These are phyloP conservation scores for Apamea crenata DNA, from an alignment of 2,888 invertebrate genomes.

Conservation along the genomic window DNA sequence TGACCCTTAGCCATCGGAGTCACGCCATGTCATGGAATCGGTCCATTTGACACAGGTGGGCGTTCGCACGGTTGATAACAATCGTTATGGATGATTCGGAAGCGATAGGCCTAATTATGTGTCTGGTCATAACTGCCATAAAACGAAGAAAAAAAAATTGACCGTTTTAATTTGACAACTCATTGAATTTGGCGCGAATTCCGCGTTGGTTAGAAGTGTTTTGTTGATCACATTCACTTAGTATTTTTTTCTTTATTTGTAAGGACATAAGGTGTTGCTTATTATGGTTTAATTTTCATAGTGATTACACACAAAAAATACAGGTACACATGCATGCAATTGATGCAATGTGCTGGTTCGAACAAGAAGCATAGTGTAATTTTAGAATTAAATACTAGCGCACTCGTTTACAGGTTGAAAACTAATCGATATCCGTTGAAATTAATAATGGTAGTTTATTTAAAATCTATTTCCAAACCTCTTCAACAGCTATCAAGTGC, in stretches of 20 bases:
- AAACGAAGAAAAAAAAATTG: neutral
- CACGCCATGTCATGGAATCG: constrained; percentile 79
- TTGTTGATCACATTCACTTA: neutral
- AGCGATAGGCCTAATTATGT: constrained; percentile 54
- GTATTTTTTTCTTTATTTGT: neutral
- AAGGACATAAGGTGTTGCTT: neutral
- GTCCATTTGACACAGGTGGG: constrained; percentile 79
- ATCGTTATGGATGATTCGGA: constrained; percentile 67
- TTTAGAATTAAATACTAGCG: neutral
- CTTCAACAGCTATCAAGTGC: constrained; percentile 32
- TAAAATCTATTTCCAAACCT: constrained; percentile 2
- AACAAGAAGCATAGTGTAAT: neutral
- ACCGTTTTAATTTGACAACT: neutral
- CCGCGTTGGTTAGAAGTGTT: neutral
- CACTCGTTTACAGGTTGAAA: neutral
- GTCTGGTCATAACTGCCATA: neutral
- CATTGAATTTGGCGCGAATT: neutral
- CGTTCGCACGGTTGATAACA: constrained; percentile 78
- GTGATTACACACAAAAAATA: neutral
- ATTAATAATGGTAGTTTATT: constrained; percentile 6
- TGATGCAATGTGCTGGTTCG: neutral
- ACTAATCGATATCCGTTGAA: neutral
- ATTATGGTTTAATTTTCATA: neutral
- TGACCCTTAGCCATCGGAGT: constrained; percentile 62
- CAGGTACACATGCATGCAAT: neutral